A percentile compares a stretch with the other conserved stretches of the same genome.
These are phyloP conservation scores for Solea solea DNA, from an alignment of 2,113 vertebrate genomes.

Conservation along the genomic window DNA sequence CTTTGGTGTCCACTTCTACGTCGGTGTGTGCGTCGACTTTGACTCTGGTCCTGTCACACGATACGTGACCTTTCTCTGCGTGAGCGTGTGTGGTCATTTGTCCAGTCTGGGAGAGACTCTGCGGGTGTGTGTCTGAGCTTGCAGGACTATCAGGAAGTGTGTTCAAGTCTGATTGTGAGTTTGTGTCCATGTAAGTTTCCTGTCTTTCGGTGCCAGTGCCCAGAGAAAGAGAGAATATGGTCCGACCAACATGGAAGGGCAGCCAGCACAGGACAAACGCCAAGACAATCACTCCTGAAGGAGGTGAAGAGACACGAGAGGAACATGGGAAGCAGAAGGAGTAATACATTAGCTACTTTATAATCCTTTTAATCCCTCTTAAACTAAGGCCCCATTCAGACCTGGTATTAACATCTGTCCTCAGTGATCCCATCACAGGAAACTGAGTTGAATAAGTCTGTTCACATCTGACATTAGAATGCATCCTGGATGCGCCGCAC, in stretches of 20 bases:
- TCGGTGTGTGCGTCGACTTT: neutral
- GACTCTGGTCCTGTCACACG: conserved; percentile 3
- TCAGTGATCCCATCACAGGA: no score
- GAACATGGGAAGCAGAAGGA: neutral
- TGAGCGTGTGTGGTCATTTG: neutral
- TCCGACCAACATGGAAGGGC: conserved; percentile 84
- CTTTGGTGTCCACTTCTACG: neutral
- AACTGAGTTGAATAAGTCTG: no score
- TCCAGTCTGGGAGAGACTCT: neutral
- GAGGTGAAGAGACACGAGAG: neutral
- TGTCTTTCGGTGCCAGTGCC: conserved; percentile 38
- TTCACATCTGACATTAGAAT: no score
- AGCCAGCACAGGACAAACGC: conserved; percentile 84
- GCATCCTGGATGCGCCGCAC: no score
- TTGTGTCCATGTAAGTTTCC: conserved; percentile 21
- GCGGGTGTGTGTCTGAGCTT: neutral
- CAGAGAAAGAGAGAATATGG: conserved; percentile 76
- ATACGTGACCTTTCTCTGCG: neutral
- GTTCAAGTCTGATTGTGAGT: neutral
- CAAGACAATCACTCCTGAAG: conserved; percentile 81
- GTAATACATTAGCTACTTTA: no score
- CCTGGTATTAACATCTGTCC: no score
- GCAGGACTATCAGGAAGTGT: neutral
- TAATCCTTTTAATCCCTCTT: no score
- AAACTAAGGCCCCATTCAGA: no score